phyloP scores from a whole-genome alignment of 2,888 invertebrate genomes.

The Rhaphigaster nebulosa region DNA sequence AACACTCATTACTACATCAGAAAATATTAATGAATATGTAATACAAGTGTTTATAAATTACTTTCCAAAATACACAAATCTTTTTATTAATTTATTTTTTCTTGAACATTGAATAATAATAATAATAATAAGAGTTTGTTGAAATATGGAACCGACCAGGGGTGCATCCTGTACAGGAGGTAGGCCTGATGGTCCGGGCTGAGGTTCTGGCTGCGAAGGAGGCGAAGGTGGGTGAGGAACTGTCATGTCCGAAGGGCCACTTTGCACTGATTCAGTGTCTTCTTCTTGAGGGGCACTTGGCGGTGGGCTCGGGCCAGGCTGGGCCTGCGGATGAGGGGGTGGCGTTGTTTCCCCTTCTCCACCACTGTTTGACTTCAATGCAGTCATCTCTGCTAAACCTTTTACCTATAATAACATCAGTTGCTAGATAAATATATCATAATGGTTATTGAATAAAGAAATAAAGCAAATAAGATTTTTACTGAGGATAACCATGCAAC shows the following conservation, averaged over 20 bases:
- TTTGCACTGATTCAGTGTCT: slow-evolving; percentile 69
- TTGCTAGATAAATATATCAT: not conserved
- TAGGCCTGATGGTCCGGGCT: slow-evolving; percentile 86
- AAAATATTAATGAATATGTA: too few species aligned
- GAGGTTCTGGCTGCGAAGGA: slow-evolving; percentile 68
- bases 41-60: too few species aligned
- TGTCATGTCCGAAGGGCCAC: slow-evolving; percentile 74
- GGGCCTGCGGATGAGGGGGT: slow-evolving; percentile 44
- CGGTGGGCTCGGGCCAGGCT: slow-evolving; percentile 56
- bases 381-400: slow-evolving; percentile 93
- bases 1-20: too few species aligned
- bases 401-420: slow-evolving; percentile 69
- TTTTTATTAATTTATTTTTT: too few species aligned
- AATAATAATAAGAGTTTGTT: too few species aligned
- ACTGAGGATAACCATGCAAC: not conserved
- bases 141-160: slow-evolving; percentile 81
- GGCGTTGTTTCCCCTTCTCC: slow-evolving; percentile 66
- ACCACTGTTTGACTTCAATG: slow-evolving; percentile 73
- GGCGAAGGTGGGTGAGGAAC: slow-evolving; percentile 68
- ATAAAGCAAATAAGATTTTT: not conserved
- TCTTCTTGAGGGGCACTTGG: slow-evolving; percentile 63
- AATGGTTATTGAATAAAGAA: not conserved
- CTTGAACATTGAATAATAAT: too few species aligned
- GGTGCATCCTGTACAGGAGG: slow-evolving; percentile 91
- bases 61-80: too few species aligned